phyloP scores from a whole-genome alignment of 1,140 invertebrate species.

The Mycetomoellerius zeteki region DNA sequence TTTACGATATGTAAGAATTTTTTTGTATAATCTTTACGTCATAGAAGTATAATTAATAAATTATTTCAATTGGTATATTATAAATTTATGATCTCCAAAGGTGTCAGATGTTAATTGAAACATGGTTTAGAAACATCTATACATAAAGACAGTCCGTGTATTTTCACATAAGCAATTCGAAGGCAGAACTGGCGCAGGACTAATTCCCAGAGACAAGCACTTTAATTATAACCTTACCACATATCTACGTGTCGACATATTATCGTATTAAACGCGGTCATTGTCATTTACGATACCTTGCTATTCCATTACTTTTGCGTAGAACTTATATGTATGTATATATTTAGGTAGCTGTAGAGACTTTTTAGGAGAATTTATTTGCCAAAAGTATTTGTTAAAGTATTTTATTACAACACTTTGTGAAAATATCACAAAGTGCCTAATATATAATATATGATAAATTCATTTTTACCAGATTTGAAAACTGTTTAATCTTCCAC shows the following conservation, averaged over 20 bases:
- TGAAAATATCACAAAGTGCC: no score
- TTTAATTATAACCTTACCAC: conserved; percentile 72
- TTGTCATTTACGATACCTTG: conserved; percentile 10
- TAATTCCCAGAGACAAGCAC: conserved; percentile 72
- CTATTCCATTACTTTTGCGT: conserved; percentile 56
- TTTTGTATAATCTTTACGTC: not conserved
- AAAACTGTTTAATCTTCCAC: not conserved
- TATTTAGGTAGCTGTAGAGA: not conserved
- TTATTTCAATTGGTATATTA: not conserved
- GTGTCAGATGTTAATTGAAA: conserved; percentile 37
- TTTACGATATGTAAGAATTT: not conserved
- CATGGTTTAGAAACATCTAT: conserved; percentile 7
- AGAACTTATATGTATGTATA: not conserved
- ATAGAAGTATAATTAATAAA: not conserved
- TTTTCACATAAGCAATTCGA: conserved; percentile 50
- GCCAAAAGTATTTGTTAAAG: not conserved
- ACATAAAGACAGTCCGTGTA: conserved; percentile 24
- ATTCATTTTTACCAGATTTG: not conserved
- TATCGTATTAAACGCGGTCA: conserved; percentile 62
- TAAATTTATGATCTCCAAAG: conserved; percentile 18
- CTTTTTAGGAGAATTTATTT: conserved; percentile 11
- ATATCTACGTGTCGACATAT: conserved; percentile 60
- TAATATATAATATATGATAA: conserved; percentile 1
- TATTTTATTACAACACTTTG: no score
- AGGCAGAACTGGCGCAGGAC: conserved; percentile 56